Evolutionary conservation across 2,797 vertebrate genomes (phyloP).

Genomic region (Hippoglossus hippoglossus): DNA sequence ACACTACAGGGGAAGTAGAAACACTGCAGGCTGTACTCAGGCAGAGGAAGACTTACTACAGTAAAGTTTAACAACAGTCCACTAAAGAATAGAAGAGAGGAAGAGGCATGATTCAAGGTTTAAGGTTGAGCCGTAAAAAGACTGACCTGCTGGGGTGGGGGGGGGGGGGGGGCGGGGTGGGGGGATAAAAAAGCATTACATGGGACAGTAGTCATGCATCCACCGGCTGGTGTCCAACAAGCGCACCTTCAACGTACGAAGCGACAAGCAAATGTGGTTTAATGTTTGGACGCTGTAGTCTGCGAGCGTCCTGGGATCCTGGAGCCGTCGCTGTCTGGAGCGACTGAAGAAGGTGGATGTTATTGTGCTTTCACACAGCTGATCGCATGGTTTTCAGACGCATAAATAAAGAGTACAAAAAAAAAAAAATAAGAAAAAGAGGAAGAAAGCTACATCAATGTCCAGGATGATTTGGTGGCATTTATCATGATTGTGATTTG

Average conservation of each 20-base stretch:
- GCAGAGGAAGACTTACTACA: slow-evolving; percentile 88
- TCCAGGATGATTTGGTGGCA: slow-evolving; percentile 77
- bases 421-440: slow-evolving; percentile 11
- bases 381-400: slow-evolving; percentile 65
- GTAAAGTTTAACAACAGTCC: slow-evolving; percentile 86
- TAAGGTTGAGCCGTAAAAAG: slow-evolving; percentile 63
- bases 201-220: slow-evolving; percentile 83
- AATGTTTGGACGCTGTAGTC: slow-evolving; percentile 37
- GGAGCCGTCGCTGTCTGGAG: slow-evolving; percentile 56
- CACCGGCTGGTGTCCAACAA: slow-evolving; percentile 62
- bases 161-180: neutral
- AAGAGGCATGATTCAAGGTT: slow-evolving; percentile 81
- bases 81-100: slow-evolving; percentile 78
- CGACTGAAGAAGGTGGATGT: slow-evolving; percentile 69
- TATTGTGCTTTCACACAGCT: slow-evolving; percentile 81
- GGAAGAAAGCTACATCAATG: slow-evolving; percentile 72
- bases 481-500: slow-evolving; percentile 81
- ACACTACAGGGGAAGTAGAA: slow-evolving; percentile 73
- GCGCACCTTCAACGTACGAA: slow-evolving; percentile 60
- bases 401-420: slow-evolving; percentile 61
- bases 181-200: slow-evolving; percentile 59
- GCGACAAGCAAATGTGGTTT: slow-evolving; percentile 58
- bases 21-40: slow-evolving; percentile 79
- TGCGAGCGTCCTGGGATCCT: slow-evolving; percentile 46
- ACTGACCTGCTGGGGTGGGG: slow-evolving; percentile 34